Conservation (phyloP, 1,140 invertebrate species). For the Spodoptera frugiperda region DNA sequence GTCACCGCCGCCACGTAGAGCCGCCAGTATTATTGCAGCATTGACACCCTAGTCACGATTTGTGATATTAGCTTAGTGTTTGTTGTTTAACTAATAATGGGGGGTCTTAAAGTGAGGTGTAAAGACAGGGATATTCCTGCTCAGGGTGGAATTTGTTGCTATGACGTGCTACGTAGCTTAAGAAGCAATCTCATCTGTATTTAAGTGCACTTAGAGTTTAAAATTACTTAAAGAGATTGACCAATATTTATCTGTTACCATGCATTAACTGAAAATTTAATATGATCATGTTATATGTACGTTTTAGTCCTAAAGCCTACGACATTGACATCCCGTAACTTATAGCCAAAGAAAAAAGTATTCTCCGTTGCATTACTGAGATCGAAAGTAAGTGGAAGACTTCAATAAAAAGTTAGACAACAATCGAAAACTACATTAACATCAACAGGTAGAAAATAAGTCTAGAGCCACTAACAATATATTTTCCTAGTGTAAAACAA, state of each 20-base stretch:
- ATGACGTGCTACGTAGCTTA: background rate
- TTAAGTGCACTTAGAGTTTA: too few species aligned
- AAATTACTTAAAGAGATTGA: background rate
- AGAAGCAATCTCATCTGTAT: too few species aligned
- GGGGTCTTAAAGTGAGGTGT: slow-evolving; percentile 1
- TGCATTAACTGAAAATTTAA: too few species aligned
- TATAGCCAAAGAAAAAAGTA: background rate
- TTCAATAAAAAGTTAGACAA: background rate
- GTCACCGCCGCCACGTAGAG: slow-evolving; percentile 52
- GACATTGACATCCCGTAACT: too few species aligned
- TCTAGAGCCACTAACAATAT: background rate
- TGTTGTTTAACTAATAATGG: slow-evolving; percentile 42
- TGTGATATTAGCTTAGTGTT: slow-evolving; percentile 48
- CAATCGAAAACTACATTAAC: background rate
- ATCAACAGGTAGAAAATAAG: slow-evolving; percentile 41
- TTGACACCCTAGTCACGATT: slow-evolving; percentile 49
- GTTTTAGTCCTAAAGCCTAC: too few species aligned
- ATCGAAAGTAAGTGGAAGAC: background rate
- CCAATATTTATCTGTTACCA: too few species aligned
- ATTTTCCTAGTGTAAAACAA: slow-evolving; percentile 34
- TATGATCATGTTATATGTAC: too few species aligned
- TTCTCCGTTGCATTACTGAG: too few species aligned
- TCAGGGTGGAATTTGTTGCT: background rate
- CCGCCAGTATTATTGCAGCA: slow-evolving; percentile 46
- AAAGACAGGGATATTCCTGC: background rate